phyloP scores from a whole-genome alignment of 2,888 invertebrate species.

The Eudasyphora cyanicolor region DNA sequence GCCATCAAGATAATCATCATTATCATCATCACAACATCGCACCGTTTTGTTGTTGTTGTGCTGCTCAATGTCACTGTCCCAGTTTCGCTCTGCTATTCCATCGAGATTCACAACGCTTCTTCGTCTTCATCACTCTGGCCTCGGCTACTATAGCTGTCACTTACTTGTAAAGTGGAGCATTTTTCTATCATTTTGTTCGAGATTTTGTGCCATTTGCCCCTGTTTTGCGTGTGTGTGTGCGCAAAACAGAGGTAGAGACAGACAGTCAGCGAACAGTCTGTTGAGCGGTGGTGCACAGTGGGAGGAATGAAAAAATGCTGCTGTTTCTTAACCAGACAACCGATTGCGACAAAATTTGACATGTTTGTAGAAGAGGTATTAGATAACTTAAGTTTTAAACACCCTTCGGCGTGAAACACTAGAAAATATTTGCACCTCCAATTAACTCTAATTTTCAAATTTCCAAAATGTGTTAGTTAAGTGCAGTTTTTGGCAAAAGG shows the following conservation, averaged over 20 bases:
- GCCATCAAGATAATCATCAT: constrained; percentile 29
- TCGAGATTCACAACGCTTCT: not conserved
- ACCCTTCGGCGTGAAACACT: too few relatives aligned
- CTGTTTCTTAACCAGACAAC: too few relatives aligned
- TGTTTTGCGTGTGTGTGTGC: not conserved
- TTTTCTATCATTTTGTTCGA: constrained; percentile 9
- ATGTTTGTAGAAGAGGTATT: not conserved
- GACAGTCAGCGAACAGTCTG: not conserved
- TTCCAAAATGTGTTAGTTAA: too few relatives aligned
- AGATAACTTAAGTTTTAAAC: too few relatives aligned
- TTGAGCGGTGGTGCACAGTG: not conserved
- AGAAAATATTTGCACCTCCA: too few relatives aligned
- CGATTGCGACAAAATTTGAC: too few relatives aligned
- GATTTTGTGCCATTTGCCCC: constrained; percentile 2
- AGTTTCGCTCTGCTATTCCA: constrained; percentile 30
- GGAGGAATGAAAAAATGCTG: too few relatives aligned
- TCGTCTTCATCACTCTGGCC: not conserved
- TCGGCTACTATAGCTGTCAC: constrained; percentile 21
- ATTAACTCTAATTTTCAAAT: too few relatives aligned
- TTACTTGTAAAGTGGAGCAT: constrained; percentile 20
- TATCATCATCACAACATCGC: not conserved
- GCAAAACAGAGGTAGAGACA: too few relatives aligned
- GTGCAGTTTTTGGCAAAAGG: too few relatives aligned
- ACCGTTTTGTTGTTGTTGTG: not conserved
- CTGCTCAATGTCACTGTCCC: constrained; percentile 47